These are phyloP conservation scores for Trisateles emortualis DNA, from an alignment of 2,888 invertebrate species.

Conservation along the genomic window DNA sequence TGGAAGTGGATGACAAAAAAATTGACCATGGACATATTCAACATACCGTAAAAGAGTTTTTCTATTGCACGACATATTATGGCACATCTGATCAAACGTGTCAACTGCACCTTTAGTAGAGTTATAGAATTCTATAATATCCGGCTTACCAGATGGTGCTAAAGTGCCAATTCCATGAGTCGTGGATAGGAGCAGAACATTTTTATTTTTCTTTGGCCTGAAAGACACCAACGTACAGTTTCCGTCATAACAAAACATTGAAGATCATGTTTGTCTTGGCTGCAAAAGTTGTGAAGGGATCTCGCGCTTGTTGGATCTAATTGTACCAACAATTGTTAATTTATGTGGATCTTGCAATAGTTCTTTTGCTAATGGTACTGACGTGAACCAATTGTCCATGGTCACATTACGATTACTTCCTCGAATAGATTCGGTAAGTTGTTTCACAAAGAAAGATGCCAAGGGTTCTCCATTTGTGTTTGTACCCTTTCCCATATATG, in stretches of 20 bases:
- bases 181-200: constrained; percentile 23
- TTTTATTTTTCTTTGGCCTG: constrained; percentile 29
- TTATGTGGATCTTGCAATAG: constrained; percentile 35
- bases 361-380: constrained; percentile 48
- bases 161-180: constrained; percentile 14
- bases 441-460: constrained; percentile 36
- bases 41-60: constrained; percentile 35
- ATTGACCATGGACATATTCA: constrained; percentile 30
- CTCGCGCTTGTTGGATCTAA: too few relatives aligned
- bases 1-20: constrained; percentile 30
- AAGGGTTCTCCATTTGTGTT: constrained; percentile 4
- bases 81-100: constrained; percentile 36
- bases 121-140: constrained; percentile 30
- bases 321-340: too few relatives aligned
- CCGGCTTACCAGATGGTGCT: constrained; percentile 18
- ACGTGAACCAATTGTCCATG: constrained; percentile 61
- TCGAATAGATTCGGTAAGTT: constrained; percentile 23
- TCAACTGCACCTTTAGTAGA: constrained; percentile 32
- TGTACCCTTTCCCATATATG: constrained; percentile 13
- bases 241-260: too few relatives aligned
- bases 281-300: too few relatives aligned
- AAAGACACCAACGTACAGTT: constrained; percentile 35
- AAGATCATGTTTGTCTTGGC: too few relatives aligned
- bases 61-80: constrained; percentile 28
- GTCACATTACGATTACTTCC: constrained; percentile 26